Conservation (phyloP, 2,113 vertebrate genomes). For the Vicugna pacos region DNA sequence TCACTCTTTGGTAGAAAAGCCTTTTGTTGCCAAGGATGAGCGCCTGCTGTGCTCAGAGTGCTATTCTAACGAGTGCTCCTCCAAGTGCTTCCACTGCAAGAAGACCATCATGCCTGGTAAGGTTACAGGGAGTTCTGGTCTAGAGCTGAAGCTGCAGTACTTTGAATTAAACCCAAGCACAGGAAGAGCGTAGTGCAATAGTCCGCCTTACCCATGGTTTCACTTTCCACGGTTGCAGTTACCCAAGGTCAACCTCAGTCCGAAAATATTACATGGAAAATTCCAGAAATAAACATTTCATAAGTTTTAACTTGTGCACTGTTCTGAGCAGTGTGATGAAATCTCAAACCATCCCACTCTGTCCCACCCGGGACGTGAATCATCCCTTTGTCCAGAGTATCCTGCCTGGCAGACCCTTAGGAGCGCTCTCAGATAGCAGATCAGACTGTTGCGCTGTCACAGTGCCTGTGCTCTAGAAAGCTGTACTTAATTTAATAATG, state of each 20-base stretch:
- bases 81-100: slow-evolving; percentile 90
- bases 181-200: neutral
- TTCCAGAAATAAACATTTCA: neutral
- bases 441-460: neutral
- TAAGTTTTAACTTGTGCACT: neutral
- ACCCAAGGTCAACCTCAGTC: neutral
- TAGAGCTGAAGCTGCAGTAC: neutral
- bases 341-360: no score
- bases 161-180: neutral
- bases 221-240: neutral
- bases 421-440: neutral
- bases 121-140: neutral
- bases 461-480: neutral
- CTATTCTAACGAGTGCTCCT: slow-evolving; percentile 89
- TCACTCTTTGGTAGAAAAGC: slow-evolving; percentile 88
- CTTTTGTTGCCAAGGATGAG: slow-evolving; percentile 90
- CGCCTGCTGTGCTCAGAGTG: slow-evolving; percentile 89
- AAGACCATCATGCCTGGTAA: slow-evolving; percentile 92
- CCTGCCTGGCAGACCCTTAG: neutral
- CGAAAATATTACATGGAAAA: neutral
- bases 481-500: neutral
- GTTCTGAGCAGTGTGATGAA: neutral
- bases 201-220: neutral
- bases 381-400: neutral
- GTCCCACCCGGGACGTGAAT: neutral